Base-by-base conservation (phyloP, 2,797 vertebrate species). In the Sebastes itinus region DNA sequence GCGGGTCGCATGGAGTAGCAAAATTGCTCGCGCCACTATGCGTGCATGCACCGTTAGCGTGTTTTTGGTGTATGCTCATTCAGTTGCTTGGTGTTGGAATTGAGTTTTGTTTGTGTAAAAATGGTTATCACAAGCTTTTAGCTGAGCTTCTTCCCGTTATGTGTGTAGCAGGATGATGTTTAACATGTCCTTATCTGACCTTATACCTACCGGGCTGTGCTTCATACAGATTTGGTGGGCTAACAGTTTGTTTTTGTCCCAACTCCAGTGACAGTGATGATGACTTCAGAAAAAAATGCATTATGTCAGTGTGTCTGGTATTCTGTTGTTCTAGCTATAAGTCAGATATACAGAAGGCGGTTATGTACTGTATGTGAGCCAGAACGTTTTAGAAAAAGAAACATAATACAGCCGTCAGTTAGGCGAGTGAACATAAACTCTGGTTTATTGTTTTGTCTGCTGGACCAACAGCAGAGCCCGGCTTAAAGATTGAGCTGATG, bases 391-490 rank as follows among this genome's bases (percentile, higher is more conserved):
- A 78, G 20, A 25, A 55, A 14, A 42, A 76, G 23, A 81, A 56
- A 79, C 16, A 62, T n/a, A 52, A 67, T 54, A 18, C 59, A 65
- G 65, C 7, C 13, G 33, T 56, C 38, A 33, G 18, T 55, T 25
- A 49, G 4, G 28, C 2, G 11, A 63, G 30, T 4, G n/a, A 56
- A 78, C 33, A 69, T 11, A 46, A 54, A 72, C 46, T 64, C 11
- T 35, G 4, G 5, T 78, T 81, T 65, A 63, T 71, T 77, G 68
- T 56, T 73, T 72, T 79, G 46, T 82, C 63, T 72, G 38, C 52
- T 59, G 23, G 20, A 38, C 23, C 3, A 77, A 25, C 60, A 61
- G 23, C 69, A 54, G 33, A 10, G n/a, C 6, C 16, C 25, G 28
- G 73, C 27, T 83, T 64, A 23, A 49, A 35, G 56, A 71, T 61